Percentiles rank a stretch among this genome's conserved stretches.
Conservation (phyloP, 2,113 vertebrate species). For the Cichladusa arquata region DNA sequence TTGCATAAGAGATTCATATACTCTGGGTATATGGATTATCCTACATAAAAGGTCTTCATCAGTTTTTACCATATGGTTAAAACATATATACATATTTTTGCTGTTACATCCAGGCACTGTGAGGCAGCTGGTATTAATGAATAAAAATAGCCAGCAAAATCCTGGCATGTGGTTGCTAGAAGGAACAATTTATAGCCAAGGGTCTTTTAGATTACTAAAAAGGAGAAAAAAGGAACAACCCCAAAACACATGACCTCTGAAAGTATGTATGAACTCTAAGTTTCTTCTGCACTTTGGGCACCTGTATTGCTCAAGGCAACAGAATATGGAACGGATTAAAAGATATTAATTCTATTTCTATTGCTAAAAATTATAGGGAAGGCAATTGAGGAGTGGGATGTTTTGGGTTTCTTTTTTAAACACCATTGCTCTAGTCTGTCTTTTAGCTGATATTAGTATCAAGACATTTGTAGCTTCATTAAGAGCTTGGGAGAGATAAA, state of each 20-base stretch:
- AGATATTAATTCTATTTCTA: conserved; percentile 49
- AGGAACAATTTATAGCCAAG: conserved; percentile 66
- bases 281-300: conserved; percentile 52
- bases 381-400: neutral
- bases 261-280: conserved; percentile 44
- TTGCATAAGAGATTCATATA: conserved; percentile 2
- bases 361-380: conserved; percentile 6
- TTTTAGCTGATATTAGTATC: neutral
- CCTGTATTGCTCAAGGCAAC: conserved; percentile 61
- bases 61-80: conserved; percentile 69
- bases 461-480: neutral
- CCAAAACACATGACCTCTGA: conserved; percentile 30
- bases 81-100: conserved; percentile 63
- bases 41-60: conserved; percentile 67
- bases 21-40: conserved; percentile 4
- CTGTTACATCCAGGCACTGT: conserved; percentile 67
- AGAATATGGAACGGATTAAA: conserved; percentile 37
- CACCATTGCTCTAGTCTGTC: neutral
- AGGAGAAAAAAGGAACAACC: conserved; percentile 7
- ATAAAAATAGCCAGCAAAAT: conserved; percentile 68
- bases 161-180: conserved; percentile 59
- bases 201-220: conserved; percentile 56
- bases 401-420: neutral
- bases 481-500: neutral
- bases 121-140: conserved; percentile 76